Percentiles rank a stretch among this genome's conserved stretches.
Evolutionary conservation across 2,113 vertebrate species (phyloP).

Genomic region (Pavo muticus): DNA sequence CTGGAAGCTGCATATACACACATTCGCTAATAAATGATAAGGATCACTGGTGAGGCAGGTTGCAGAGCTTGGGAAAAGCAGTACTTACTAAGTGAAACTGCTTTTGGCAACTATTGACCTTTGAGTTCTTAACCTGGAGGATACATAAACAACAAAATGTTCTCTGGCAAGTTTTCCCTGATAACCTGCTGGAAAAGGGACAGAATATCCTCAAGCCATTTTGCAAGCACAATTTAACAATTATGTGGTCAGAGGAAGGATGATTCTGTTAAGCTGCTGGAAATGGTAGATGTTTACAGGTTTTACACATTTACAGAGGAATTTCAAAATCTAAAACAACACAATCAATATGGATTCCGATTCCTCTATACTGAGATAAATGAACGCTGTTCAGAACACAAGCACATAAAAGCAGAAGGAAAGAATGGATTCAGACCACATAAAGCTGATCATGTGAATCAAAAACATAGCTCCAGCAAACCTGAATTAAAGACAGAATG

Average conservation of each 20-base stretch:
- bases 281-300: constrained; percentile 60
- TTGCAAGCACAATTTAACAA: constrained; percentile 84
- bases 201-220: constrained; percentile 79
- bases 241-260: constrained; percentile 76
- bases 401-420: neutral
- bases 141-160: constrained; percentile 75
- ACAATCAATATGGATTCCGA: constrained; percentile 58
- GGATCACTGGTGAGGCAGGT: constrained; percentile 58
- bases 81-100: constrained; percentile 74
- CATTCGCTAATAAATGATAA: constrained; percentile 63
- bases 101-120: constrained; percentile 83
- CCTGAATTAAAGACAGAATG: neutral
- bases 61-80: constrained; percentile 65
- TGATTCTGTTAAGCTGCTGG: constrained; percentile 70
- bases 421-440: neutral
- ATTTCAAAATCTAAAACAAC: constrained; percentile 67
- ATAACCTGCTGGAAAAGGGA: constrained; percentile 78
- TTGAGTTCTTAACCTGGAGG: constrained; percentile 79
- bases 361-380: constrained; percentile 34
- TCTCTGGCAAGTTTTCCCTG: constrained; percentile 76
- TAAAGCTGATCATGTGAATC: neutral
- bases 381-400: neutral
- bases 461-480: neutral
- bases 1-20: constrained; percentile 18
- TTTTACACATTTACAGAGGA: constrained; percentile 69